These are phyloP conservation scores for Euproctis similis DNA, from an alignment of 2,888 invertebrate genomes.

Conservation along the genomic window DNA sequence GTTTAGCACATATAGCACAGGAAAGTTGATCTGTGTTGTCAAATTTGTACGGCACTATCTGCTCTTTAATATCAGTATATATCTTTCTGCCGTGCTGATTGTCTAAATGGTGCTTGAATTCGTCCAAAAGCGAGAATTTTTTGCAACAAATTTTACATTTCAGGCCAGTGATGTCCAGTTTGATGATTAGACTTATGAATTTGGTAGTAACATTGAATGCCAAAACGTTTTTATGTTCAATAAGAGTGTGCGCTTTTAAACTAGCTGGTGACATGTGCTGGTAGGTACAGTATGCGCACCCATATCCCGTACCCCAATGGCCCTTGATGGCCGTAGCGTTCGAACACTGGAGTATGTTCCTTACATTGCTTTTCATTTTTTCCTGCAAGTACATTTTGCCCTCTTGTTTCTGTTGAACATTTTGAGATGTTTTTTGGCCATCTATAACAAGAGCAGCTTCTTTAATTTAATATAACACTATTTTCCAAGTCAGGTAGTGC, in stretches of 20 bases:
- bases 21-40: conserved; percentile 12
- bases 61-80: conserved; percentile 20
- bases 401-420: no score
- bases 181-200: conserved; percentile 26
- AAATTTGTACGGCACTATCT: conserved; percentile 28
- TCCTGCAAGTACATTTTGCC: background rate
- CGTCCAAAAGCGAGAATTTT: conserved; percentile 9
- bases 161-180: conserved; percentile 41
- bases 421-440: conserved; percentile 2
- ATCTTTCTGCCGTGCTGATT: conserved; percentile 10
- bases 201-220: conserved; percentile 25
- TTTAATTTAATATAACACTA: no score
- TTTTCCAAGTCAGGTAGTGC: no score
- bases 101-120: conserved; percentile 19
- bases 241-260: conserved; percentile 39
- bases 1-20: conserved; percentile 36
- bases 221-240: conserved; percentile 20
- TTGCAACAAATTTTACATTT: conserved; percentile 14
- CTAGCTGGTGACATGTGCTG: conserved; percentile 27
- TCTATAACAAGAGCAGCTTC: conserved; percentile 21
- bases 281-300: conserved; percentile 37
- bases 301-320: conserved; percentile 36
- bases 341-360: conserved; percentile 18
- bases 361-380: conserved; percentile 11
- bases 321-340: conserved; percentile 46